Evolutionary conservation across 2,113 vertebrate species (phyloP).

Genomic region (Strigops habroptila): DNA sequence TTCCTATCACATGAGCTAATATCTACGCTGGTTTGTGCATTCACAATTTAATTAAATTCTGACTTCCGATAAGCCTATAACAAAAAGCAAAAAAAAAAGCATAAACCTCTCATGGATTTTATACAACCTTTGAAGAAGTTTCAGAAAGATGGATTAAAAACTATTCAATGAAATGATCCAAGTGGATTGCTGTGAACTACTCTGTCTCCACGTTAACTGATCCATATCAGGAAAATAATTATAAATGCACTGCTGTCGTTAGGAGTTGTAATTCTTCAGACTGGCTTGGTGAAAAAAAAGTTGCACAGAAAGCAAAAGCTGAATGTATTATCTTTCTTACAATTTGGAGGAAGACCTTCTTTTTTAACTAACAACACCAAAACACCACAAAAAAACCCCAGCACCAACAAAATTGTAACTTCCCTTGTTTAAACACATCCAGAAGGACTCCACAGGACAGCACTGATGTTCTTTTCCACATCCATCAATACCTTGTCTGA

Average conservation of each 20-base stretch:
- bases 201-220: not conserved
- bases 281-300: not conserved
- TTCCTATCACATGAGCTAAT: not conserved
- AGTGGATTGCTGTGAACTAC: not conserved
- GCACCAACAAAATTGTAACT: not conserved
- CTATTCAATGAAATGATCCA: not conserved
- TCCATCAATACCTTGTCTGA: not conserved
- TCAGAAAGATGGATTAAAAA: constrained; percentile 30
- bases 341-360: not conserved
- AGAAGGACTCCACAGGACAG: not conserved
- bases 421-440: not conserved
- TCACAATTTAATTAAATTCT: constrained; percentile 42
- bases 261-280: not conserved
- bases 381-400: not conserved
- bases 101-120: not conserved
- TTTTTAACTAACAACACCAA: not conserved
- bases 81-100: not conserved
- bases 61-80: not conserved
- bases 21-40: not conserved
- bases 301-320: not conserved
- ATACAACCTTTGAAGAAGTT: not conserved
- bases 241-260: not conserved
- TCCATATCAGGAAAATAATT: not conserved
- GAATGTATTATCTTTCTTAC: not conserved
- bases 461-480: not conserved